Evolutionary conservation across 2,888 invertebrate genomes (phyloP), one percentile per base, ranked within the genome.

Genomic region (Masnerella sp.): DNA sequence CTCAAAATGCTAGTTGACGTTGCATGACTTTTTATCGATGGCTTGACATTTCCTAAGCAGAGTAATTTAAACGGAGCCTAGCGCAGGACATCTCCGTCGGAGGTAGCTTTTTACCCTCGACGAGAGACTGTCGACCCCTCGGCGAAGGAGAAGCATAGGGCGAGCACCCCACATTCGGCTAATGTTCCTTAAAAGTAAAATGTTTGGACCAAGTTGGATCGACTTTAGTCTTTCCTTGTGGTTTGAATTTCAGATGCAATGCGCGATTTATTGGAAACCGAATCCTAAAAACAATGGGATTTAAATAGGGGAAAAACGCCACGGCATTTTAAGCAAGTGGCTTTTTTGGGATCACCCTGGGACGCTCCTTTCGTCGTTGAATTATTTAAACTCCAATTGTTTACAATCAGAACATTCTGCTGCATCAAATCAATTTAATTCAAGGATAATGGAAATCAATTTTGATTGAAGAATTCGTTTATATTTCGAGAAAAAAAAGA

Each of bases 21-120:
- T 84, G 88, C 88, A 84, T 88, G 88, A 84, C 87, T 89, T 89
- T 89, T 89, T 89, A 89, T 89, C 87, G 88, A 88, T 84, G 84
- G 82, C 80, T 85, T 89, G 89, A 89, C 89, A 89, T 90, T 90
- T 90, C 85, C 83, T 83, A 84, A 86, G 85, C 83, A 82, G 77
- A 76, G 76, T 64, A 67, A 71, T 78, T 76, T 58, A 70, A 71
- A 72, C 73, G 64, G 49, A 62, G 68, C 30, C 58, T 61, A 67
- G 54, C 54, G 30, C 61, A 71, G 75, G 75, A 74, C 74, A 77
- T 77, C 76, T 79, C 74, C 34, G 73, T 61, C 67, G 49, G 61
- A 72, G 54, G 51, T 72, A 62, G 78, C 77, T 78, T 78, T 79
- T 78, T 78, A 79, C 78, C 77, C 75, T 73, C 62, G 34, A 25